Evolutionary conservation across 2,113 vertebrate genomes (phyloP), one percentile per base, ranked within the genome.

Genomic region (Pao palembangensis): DNA sequence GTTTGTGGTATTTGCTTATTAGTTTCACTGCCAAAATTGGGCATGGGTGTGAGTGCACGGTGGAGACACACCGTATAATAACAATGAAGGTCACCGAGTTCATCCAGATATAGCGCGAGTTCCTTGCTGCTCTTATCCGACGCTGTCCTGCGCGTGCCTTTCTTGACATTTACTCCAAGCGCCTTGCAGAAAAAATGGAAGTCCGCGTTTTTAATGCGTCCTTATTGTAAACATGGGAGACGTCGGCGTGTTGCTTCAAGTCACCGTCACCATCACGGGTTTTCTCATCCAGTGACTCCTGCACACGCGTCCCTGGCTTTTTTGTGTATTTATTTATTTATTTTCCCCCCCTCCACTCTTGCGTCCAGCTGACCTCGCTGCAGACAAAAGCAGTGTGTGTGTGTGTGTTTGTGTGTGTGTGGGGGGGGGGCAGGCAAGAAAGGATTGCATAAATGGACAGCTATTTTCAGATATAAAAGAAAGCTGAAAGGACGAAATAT

Each of bases 331-430:
- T 28, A 28, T 28, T 28, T 28, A 28, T 28, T 28, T 28, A 28
- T 28, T 25, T 25, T 5, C 25, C 6, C 25, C 25, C 34, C 34
- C 34, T 12, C 34, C 34, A 12, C 71, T 64, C 58, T 69, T 79
- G 50, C 67, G 55, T 78, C 81, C 71, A 74, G 64, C 77, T 82
- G 77, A 81, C 81, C 69, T 56, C 76, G 70, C 77, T 81, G 25
- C 20, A 71, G 65, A 77, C 60, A 76, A 79, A 81, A 71, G 56
- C 46, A 61, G 53, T 10, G 44, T 56, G n/a, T n/a, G n/a, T n/a
- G n/a, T n/a, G n/a, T n/a, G n/a, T n/a, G n/a, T n/a, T n/a, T n/a
- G 53, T 10, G 44, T 56, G 53, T 10, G 44, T 56, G 59, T 18
- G n/a, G 51, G 56, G 58, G 31, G 50, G 65, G 16, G 2, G 5